These are phyloP conservation scores for Pseudochromis fuscus DNA, from an alignment of 2,797 vertebrate genomes.

Conservation along the genomic window DNA sequence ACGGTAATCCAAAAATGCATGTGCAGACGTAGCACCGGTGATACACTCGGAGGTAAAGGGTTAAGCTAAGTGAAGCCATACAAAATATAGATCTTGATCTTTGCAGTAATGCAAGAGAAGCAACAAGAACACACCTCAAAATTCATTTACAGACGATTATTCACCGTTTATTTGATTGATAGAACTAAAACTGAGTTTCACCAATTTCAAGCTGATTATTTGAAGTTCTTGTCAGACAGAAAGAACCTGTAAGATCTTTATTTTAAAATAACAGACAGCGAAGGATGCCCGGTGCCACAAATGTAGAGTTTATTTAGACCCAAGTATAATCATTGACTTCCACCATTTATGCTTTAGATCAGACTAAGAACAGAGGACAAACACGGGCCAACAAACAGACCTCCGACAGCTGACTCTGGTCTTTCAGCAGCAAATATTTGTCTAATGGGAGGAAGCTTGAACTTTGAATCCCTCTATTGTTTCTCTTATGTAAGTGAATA, in stretches of 20 bases:
- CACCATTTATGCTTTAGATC: background rate
- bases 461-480: constrained; percentile 64
- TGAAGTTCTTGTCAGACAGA: background rate
- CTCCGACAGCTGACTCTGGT: constrained; percentile 58
- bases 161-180: too few species aligned
- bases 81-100: too few species aligned
- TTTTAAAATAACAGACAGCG: background rate
- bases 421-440: constrained; percentile 67
- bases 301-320: background rate
- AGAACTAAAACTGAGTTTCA: too few species aligned
- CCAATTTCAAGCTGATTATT: too few species aligned
- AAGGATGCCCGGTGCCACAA: accelerated
- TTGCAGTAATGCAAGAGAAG: too few species aligned
- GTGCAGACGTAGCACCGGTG: too few species aligned
- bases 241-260: background rate
- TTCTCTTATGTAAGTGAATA: constrained; percentile 40
- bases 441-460: constrained; percentile 46
- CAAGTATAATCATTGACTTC: background rate
- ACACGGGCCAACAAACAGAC: constrained; percentile 22
- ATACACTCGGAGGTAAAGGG: too few species aligned
- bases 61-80: too few species aligned
- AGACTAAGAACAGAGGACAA: background rate
- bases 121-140: too few species aligned
- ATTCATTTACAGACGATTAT: too few species aligned
- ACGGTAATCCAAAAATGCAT: too few species aligned